Evolutionary conservation across 2,797 vertebrate species (phyloP), one percentile per base, ranked within the genome.

Genomic region (Chrysocyon brachyurus): DNA sequence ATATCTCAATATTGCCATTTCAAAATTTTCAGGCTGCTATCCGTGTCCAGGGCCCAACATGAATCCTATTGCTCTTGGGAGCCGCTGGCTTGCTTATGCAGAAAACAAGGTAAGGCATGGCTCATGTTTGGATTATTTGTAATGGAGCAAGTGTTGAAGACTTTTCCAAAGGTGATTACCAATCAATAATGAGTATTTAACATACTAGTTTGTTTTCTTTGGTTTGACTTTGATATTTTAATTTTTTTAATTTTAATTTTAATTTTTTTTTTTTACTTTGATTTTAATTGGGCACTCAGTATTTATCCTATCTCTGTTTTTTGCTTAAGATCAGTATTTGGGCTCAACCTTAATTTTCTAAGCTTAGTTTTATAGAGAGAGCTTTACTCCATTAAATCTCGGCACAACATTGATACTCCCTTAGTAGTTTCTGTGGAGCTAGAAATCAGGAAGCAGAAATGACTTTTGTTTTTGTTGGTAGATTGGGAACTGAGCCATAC

Each of bases 21-120:
- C 75, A 73, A 98, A 98, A 86, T 96, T 99, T 98, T 68, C 98
- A 99, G 99, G 99, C 99, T 99, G 99, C 98, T 99, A 99, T 98
- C 99, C 99, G 63, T 99, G 99, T 94, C 99, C 99, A 11, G 99
- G 99, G 97, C 99, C 99, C 97, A 99, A 99, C 98, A 99, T 99
- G 98, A 99, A 99, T 98, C 99, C 99, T 49, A 98, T 99, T 95
- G 99, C 99, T 97, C 99, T 99, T 90, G 99, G 99, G 95, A 99
- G 99, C 96, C 99, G 99, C 92, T 99, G 99, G 99, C 99, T 99
- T 81, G 99, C 99, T 94, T 99, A 99, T 64, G 99, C 99, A 85
- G 99, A 99, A 98, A 99, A 99, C 98, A 99, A 99, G 99, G 99
- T 99, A 99, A 98, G 98, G 63, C 57, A 22, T 68, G 49, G n/a